phyloP scores from a whole-genome alignment of 2,888 invertebrate species.

The Acrobasis consociella region DNA sequence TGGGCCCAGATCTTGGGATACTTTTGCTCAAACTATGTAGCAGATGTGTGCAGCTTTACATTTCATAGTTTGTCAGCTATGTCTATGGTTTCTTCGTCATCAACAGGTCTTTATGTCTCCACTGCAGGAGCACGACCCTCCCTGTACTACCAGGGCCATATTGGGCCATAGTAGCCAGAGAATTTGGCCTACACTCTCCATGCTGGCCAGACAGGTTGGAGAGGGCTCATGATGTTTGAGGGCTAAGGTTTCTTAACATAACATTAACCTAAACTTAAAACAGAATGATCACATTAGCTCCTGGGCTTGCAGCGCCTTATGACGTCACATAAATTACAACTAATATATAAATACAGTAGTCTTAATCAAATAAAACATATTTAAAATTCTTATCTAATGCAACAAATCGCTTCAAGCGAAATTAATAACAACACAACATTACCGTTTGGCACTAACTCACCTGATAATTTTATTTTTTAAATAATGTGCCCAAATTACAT shows the following conservation, averaged over 20 bases:
- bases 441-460: conserved; percentile 61
- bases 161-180: too few species aligned
- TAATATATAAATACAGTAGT: conserved; percentile 58
- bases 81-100: conserved; percentile 28
- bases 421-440: conserved; percentile 59
- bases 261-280: conserved; percentile 44
- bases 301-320: conserved; percentile 54
- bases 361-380: conserved; percentile 46
- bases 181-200: too few species aligned
- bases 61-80: neutral
- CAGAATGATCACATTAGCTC: conserved; percentile 70
- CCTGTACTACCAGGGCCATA: too few species aligned
- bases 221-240: too few species aligned
- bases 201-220: too few species aligned
- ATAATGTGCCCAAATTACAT: neutral
- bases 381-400: conserved; percentile 50
- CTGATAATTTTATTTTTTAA: conserved; percentile 38
- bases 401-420: conserved; percentile 68
- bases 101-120: too few species aligned
- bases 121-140: too few species aligned
- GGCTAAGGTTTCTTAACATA: conserved; percentile 23
- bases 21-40: neutral
- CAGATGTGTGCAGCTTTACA: neutral
- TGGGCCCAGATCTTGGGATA: neutral
- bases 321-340: conserved; percentile 53